A percentile compares a stretch with the other conserved stretches of the same genome.
These are phyloP conservation scores for Falco punctatus DNA, from an alignment of 2,113 vertebrate species.

Conservation along the genomic window DNA sequence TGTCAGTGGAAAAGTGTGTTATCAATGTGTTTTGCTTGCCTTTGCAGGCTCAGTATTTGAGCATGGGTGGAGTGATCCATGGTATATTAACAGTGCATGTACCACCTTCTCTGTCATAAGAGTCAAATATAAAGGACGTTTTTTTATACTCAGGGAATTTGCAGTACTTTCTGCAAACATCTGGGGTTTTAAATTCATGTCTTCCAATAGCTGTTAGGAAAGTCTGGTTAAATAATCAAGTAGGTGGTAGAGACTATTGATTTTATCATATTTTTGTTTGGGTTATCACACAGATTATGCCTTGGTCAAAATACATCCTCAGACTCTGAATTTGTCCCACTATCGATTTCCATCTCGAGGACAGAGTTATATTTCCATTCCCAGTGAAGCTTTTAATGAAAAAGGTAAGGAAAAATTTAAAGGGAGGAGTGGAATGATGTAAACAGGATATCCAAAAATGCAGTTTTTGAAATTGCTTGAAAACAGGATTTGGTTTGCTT, in stretches of 20 bases:
- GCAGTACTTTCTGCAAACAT: background rate
- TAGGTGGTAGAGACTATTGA: background rate
- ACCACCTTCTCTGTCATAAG: background rate
- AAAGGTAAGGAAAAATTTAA: conserved; percentile 75
- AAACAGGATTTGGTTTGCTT: background rate
- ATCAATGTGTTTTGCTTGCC: background rate
- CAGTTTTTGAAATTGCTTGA: background rate
- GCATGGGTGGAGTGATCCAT: background rate
- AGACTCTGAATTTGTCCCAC: conserved; percentile 75
- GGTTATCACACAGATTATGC: conserved; percentile 82
- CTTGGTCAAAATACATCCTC: conserved; percentile 82
- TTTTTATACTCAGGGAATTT: background rate
- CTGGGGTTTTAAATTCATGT: background rate
- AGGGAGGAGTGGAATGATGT: background rate
- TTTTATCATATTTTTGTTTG: background rate
- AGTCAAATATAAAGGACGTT: background rate
- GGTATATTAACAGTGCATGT: accelerated
- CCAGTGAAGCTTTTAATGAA: conserved; percentile 84
- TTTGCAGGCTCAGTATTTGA: background rate
- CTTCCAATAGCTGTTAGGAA: background rate
- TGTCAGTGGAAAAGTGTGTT: background rate
- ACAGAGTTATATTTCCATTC: conserved; percentile 89
- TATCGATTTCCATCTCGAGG: conserved; percentile 91
- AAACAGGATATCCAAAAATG: background rate
- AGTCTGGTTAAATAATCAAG: background rate